Percentiles rank a stretch among this genome's conserved stretches.
These are phyloP conservation scores for Atherinomorus stipes DNA, from an alignment of 2,113 vertebrate species.

Conservation along the genomic window DNA sequence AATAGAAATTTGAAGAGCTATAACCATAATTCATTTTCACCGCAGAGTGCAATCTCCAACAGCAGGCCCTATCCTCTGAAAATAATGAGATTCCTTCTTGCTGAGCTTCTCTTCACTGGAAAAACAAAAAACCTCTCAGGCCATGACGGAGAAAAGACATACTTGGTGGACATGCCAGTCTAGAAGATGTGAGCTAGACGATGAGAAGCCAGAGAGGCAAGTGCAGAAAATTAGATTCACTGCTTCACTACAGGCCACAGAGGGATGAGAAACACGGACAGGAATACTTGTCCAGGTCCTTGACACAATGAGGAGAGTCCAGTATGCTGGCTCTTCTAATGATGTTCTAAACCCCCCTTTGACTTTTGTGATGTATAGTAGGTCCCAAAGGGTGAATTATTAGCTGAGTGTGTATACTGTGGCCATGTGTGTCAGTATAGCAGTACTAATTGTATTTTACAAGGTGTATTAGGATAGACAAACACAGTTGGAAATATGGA, in stretches of 20 bases:
- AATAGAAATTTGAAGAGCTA: constrained; percentile 23
- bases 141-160: constrained; percentile 29
- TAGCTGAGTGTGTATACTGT: constrained; percentile 13
- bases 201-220: constrained; percentile 47
- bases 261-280: constrained; percentile 34
- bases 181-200: constrained; percentile 35
- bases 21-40: constrained; percentile 31
- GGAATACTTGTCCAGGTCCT: constrained; percentile 43
- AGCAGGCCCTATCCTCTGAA: constrained; percentile 37
- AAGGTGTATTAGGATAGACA: neutral
- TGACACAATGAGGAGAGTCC: constrained; percentile 44
- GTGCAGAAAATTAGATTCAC: constrained; percentile 36
- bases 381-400: constrained; percentile 32
- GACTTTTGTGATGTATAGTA: constrained; percentile 21
- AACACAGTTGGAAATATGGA: neutral
- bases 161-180: constrained; percentile 44
- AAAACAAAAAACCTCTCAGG: constrained; percentile 30
- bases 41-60: constrained; percentile 25
- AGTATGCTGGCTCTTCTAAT: constrained; percentile 43
- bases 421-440: constrained; percentile 8
- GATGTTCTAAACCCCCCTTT: constrained; percentile 44
- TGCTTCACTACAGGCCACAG: constrained; percentile 32
- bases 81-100: constrained; percentile 58
- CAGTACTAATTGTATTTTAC: neutral
- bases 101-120: constrained; percentile 39